Evolutionary conservation across 2,113 vertebrate species (phyloP).

Genomic region (Brachypodius melanocephalos): DNA sequence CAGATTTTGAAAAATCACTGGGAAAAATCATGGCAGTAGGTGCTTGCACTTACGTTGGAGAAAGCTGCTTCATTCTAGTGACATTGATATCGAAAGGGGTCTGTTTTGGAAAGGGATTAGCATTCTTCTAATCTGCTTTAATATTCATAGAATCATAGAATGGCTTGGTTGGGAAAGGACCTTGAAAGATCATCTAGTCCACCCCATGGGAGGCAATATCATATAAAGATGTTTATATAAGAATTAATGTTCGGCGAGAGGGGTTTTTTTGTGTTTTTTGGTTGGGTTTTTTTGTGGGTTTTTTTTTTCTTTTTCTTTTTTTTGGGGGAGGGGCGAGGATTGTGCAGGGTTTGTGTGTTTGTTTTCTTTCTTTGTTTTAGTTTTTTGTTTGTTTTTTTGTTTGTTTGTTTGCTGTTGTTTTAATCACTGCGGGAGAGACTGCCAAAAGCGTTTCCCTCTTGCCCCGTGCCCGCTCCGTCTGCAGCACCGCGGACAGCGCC

Average conservation of each 20-base stretch:
- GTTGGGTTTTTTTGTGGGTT: no score
- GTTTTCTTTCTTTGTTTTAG: background rate
- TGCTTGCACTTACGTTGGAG: background rate
- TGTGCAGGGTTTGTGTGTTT: no score
- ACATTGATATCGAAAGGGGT: background rate
- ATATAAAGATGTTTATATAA: background rate
- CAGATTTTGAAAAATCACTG: background rate
- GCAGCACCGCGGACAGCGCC: slow-evolving; percentile 44
- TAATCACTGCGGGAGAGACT: background rate
- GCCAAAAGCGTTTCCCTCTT: fast-evolving
- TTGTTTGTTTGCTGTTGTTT: no score
- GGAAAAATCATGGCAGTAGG: background rate
- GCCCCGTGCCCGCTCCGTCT: fast-evolving
- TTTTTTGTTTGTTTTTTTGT: no score
- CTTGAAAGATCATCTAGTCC: background rate
- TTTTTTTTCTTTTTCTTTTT: background rate
- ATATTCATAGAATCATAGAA: background rate
- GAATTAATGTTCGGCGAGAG: background rate
- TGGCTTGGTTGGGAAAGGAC: background rate
- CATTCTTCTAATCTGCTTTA: background rate
- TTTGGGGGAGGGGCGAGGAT: no score
- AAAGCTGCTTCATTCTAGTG: background rate
- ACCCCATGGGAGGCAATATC: background rate
- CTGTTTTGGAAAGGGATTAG: background rate
- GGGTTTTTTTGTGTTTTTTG: no score